Percentiles rank a stretch among this genome's conserved stretches.
These are phyloP conservation scores for Glareola pratincola DNA, from an alignment of 2,113 vertebrate species.

Conservation along the genomic window DNA sequence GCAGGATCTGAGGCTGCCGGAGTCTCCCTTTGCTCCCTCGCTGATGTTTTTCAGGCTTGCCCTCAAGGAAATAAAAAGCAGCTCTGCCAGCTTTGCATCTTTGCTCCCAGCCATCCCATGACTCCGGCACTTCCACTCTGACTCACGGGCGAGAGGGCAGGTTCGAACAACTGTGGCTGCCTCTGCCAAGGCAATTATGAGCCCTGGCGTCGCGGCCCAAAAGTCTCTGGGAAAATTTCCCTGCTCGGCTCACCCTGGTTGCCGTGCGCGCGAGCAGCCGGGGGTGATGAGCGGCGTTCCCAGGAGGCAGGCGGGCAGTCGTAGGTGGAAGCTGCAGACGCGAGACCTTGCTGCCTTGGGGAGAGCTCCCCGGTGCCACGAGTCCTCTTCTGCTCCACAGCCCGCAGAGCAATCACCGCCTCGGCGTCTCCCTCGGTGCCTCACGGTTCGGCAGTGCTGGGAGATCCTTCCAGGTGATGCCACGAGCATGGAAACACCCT, in stretches of 20 bases:
- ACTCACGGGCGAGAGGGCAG: conserved; percentile 34
- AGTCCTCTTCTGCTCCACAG: not conserved
- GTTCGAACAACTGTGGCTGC: conserved; percentile 10
- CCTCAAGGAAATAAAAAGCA: not conserved
- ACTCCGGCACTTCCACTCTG: conserved; percentile 10
- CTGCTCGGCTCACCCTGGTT: not conserved
- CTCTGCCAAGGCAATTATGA: conserved; percentile 25
- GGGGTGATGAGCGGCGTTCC: not conserved
- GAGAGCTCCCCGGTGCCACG: not conserved
- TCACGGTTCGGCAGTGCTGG: not conserved
- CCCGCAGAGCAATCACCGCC: not conserved
- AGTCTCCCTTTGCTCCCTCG: not conserved
- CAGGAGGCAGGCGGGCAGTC: not conserved
- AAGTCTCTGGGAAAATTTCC: conserved; percentile 9
- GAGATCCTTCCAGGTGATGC: not conserved
- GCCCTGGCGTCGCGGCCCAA: not conserved
- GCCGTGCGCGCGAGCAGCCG: not conserved
- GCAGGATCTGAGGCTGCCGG: not conserved
- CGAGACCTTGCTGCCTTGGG: not conserved
- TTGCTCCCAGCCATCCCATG: not conserved
- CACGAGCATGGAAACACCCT: not conserved
- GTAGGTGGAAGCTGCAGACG: not conserved
- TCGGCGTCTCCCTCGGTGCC: not conserved
- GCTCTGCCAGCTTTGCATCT: conserved; percentile 18
- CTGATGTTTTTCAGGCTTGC: not conserved